These are phyloP conservation scores for Gastrophysa polygoni DNA, from an alignment of 2,888 invertebrate genomes.

Conservation along the genomic window DNA sequence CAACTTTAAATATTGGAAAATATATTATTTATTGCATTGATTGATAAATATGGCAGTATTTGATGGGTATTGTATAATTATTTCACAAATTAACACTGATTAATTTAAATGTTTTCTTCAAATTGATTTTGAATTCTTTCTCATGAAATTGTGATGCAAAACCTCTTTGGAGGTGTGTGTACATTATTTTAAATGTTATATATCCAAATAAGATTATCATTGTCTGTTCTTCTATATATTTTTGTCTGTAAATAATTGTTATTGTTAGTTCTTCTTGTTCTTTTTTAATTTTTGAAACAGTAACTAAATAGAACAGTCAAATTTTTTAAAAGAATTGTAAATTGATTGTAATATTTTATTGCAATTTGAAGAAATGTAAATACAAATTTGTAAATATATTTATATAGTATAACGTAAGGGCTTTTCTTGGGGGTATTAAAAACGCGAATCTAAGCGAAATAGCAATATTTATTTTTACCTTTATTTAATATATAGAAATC, in stretches of 20 bases:
- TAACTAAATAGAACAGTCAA: constrained; percentile 44
- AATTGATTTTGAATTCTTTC: constrained; percentile 16
- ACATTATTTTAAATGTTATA: constrained; percentile 43
- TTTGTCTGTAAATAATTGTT: constrained; percentile 57
- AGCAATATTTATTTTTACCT: constrained; percentile 12
- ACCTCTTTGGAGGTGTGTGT: constrained; percentile 16
- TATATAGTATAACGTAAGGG: constrained; percentile 42
- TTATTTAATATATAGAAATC: constrained; percentile 15
- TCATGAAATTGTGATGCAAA: constrained; percentile 16
- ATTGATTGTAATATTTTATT: constrained; percentile 55
- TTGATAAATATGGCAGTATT: not conserved
- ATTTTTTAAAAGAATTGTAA: constrained; percentile 54
- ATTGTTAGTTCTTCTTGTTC: constrained; percentile 54
- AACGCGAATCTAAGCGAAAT: constrained; percentile 9
- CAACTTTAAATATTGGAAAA: not conserved
- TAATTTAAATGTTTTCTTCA: not conserved
- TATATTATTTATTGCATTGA: not conserved
- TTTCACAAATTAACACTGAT: not conserved
- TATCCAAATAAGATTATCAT: constrained; percentile 33
- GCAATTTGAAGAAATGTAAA: constrained; percentile 52
- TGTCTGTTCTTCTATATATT: constrained; percentile 52
- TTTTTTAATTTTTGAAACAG: constrained; percentile 47
- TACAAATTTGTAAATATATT: constrained; percentile 59
- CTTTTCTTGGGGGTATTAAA: not conserved
- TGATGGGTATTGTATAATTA: not conserved